Evolutionary conservation across 2,113 vertebrate species (phyloP).

Genomic region (Anthoscopus minutus): DNA sequence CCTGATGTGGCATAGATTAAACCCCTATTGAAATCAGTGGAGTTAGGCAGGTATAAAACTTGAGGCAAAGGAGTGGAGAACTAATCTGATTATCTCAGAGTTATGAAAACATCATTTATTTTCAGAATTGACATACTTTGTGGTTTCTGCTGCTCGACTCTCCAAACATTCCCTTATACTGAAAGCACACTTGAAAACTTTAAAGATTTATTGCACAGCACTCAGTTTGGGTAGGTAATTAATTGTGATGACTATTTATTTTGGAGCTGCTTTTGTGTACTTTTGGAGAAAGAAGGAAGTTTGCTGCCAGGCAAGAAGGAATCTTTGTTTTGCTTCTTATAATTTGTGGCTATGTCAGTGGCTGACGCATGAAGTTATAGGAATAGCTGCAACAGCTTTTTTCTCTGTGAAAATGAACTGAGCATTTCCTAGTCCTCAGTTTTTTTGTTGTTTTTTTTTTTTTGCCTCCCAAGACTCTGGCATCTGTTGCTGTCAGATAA

Average conservation of each 20-base stretch:
- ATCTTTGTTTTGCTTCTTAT: constrained; percentile 27
- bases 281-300: background rate
- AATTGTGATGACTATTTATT: constrained; percentile 46
- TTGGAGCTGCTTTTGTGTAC: constrained; percentile 18
- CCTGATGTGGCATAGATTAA: background rate
- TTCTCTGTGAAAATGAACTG: background rate
- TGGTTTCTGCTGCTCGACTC: constrained; percentile 4
- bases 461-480: background rate
- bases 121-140: constrained; percentile 13
- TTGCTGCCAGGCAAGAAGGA: constrained; percentile 22
- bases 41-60: constrained; percentile 27
- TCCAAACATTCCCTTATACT: background rate
- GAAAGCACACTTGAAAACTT: background rate
- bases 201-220: constrained; percentile 9
- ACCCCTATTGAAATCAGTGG: background rate
- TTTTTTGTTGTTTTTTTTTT: constrained; percentile 2
- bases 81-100: constrained; percentile 38
- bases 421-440: background rate
- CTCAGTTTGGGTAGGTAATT: constrained; percentile 29
- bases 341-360: constrained; percentile 17
- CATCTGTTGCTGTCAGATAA: constrained; percentile 59
- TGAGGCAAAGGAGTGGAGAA: background rate
- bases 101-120: constrained; percentile 44
- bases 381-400: background rate
- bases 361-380: constrained; percentile 7